Evolutionary conservation across 2,113 vertebrate species (phyloP).

Genomic region (Picathartes gymnocephalus): DNA sequence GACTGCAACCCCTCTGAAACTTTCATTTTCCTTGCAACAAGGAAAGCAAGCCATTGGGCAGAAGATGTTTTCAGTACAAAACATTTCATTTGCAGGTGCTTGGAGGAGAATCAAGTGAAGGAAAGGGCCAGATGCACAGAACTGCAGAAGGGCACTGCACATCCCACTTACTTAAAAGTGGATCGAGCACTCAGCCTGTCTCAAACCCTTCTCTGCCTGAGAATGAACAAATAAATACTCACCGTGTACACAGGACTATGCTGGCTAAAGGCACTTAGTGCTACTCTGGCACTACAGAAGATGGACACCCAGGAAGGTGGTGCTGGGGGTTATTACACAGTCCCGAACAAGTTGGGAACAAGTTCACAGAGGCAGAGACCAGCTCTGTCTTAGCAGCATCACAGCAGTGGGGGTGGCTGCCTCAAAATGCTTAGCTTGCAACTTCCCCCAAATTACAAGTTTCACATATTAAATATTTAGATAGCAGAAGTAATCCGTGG

Average conservation of each 20-base stretch:
- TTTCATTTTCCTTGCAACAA: not conserved
- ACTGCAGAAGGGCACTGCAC: not conserved
- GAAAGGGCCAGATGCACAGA: not conserved
- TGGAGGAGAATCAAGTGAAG: not conserved
- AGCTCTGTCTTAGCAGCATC: not conserved
- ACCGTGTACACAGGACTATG: accelerated
- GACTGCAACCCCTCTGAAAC: not conserved
- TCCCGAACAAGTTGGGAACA: not conserved
- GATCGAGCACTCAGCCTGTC: not conserved
- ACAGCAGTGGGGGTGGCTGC: not conserved
- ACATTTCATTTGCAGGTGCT: accelerated
- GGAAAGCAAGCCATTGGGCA: not conserved
- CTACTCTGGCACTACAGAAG: not conserved
- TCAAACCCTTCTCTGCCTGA: not conserved
- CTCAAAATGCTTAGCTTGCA: not conserved
- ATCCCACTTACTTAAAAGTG: not conserved
- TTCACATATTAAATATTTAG: not conserved
- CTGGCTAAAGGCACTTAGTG: not conserved
- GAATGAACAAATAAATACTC: not conserved
- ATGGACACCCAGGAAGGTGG: not conserved
- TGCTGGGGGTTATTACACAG: not conserved
- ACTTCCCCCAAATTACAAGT: not conserved
- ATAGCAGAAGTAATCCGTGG: not conserved
- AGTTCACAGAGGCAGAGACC: not conserved
- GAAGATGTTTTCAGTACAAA: accelerated